Evolutionary conservation across 2,113 vertebrate genomes (phyloP).

Genomic region (Odontophorus gujanensis): DNA sequence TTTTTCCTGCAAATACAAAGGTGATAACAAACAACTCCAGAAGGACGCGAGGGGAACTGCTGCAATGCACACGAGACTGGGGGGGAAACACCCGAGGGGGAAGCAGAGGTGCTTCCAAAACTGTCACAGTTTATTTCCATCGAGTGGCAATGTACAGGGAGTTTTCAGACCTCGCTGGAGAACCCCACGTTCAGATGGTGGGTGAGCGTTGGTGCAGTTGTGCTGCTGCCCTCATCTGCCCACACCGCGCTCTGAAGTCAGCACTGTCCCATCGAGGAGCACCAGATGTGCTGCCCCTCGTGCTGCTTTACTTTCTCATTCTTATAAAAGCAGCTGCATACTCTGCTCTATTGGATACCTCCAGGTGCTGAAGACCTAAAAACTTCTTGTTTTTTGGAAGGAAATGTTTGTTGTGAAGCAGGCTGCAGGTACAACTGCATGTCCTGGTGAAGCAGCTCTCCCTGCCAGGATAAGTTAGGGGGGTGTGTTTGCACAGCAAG

Average conservation of each 20-base stretch:
- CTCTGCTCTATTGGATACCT: neutral
- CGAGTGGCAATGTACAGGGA: neutral
- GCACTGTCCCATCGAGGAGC: neutral
- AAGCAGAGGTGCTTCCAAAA: neutral
- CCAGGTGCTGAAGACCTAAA: neutral
- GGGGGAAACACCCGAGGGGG: neutral
- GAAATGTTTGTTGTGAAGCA: neutral
- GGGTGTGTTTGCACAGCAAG: neutral
- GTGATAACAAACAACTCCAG: neutral
- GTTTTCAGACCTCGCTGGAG: neutral
- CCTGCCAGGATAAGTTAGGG: neutral
- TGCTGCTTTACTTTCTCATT: neutral
- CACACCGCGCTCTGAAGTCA: neutral
- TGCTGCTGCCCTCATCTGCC: neutral
- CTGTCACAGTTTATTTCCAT: constrained; percentile 28
- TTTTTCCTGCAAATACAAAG: neutral
- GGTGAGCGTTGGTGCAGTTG: neutral
- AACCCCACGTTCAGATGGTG: neutral
- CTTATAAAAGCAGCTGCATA: neutral
- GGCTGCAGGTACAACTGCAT: neutral
- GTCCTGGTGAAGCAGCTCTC: neutral
- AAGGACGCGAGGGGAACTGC: neutral
- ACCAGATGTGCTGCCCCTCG: neutral
- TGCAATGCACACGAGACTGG: fast-evolving
- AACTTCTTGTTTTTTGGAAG: neutral